These are phyloP conservation scores for Sinelater perroti DNA, from an alignment of 2,888 invertebrate genomes.

Conservation along the genomic window DNA sequence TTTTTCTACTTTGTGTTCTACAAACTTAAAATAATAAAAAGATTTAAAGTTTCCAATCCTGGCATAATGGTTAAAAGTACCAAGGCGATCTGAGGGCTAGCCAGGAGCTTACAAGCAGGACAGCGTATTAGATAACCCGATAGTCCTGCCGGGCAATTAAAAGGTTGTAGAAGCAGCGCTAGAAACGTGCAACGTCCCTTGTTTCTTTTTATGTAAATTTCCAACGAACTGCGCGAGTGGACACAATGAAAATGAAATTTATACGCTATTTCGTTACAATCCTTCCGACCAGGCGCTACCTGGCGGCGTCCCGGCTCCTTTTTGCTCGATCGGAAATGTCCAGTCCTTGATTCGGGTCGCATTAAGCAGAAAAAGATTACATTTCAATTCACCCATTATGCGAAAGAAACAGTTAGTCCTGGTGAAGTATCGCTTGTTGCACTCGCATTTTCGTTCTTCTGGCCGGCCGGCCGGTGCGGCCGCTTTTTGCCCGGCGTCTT, in stretches of 20 bases:
- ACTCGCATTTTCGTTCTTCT: too few species aligned
- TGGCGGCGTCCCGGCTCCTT: conserved; percentile 28
- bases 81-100: too few species aligned
- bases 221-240: conserved; percentile 34
- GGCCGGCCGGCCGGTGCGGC: too few species aligned
- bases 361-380: conserved; percentile 52
- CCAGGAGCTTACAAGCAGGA: too few species aligned
- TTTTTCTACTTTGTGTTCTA: too few species aligned
- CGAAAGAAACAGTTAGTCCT: conserved; percentile 1
- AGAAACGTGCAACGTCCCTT: conserved; percentile 27
- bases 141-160: conserved; percentile 18
- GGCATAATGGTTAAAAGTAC: too few species aligned
- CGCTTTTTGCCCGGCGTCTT: too few species aligned
- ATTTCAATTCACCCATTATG: conserved; percentile 47
- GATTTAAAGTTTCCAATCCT: too few species aligned
- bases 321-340: conserved; percentile 56
- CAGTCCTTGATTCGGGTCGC: conserved; percentile 56
- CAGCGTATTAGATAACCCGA: conserved; percentile 21
- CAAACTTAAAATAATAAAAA: too few species aligned
- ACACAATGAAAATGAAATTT: conserved; percentile 51
- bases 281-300: conserved; percentile 46
- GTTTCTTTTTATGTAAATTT: conserved; percentile 31
- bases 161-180: conserved; percentile 4
- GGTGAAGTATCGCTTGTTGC: not conserved
- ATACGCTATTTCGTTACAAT: conserved; percentile 54